Percentiles rank a stretch among this genome's conserved stretches.
Conservation (phyloP, 2,888 invertebrate species). For the Philereme vetulata region DNA sequence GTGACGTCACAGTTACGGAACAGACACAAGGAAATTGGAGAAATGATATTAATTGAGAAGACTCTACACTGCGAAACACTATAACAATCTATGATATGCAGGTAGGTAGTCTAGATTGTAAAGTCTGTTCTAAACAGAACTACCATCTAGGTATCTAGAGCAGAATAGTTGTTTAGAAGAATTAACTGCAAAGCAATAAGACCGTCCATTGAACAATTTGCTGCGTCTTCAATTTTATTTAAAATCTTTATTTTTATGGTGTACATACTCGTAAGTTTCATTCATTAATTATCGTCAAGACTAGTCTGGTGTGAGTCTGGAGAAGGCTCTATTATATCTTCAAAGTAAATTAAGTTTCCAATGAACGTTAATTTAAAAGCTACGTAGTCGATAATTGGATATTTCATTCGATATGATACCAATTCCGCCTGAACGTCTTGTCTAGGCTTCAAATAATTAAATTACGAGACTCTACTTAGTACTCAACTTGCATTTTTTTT, state of each 20-base stretch:
- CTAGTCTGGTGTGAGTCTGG: not conserved
- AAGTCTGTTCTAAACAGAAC: no score
- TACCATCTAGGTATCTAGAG: no score
- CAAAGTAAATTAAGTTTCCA: not conserved
- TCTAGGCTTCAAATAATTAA: not conserved
- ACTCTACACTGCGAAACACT: not conserved
- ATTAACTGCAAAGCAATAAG: no score
- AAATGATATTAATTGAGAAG: not conserved
- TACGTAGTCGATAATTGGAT: not conserved
- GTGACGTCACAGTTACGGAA: constrained; percentile 6
- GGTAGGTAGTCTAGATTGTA: not conserved
- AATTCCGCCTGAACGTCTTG: not conserved
- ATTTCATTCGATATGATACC: not conserved
- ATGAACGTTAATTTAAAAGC: not conserved
- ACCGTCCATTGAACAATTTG: no score
- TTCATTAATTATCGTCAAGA: not conserved
- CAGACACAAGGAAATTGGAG: not conserved
- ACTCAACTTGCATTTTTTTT: not conserved
- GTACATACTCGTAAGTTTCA: no score
- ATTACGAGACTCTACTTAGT: not conserved
- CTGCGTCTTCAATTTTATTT: no score
- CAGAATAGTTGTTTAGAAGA: no score
- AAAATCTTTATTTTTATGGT: no score
- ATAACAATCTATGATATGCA: not conserved
- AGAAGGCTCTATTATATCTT: not conserved